These are phyloP conservation scores for Platygyra sinensis DNA, from an alignment of 64 coral and sea anemone species.

Conservation along the genomic window DNA sequence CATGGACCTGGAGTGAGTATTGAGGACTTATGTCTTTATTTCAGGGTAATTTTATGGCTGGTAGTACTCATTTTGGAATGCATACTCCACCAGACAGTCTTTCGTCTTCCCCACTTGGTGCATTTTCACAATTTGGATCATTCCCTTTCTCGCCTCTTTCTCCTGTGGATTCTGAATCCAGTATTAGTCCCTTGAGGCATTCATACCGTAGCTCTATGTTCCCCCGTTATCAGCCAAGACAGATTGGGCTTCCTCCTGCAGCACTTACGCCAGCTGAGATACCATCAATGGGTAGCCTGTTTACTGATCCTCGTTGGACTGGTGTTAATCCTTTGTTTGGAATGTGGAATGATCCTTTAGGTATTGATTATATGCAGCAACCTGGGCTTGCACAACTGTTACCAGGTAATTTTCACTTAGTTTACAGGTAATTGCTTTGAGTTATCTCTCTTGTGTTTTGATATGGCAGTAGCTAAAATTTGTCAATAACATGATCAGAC, in stretches of 20 bases:
- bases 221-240: conserved; percentile 26
- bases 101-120: conserved; percentile 58
- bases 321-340: conserved; percentile 75
- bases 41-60: conserved; percentile 29
- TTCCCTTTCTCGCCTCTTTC: conserved; percentile 62
- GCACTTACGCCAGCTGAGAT: conserved; percentile 12
- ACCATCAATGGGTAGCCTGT: conserved; percentile 50
- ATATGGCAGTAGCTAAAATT: too few species aligned
- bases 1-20: too few species aligned
- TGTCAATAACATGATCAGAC: too few species aligned
- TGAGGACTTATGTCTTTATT: background rate
- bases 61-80: conserved; percentile 41
- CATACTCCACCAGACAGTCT: conserved; percentile 77
- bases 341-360: conserved; percentile 63
- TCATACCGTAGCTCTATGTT: conserved; percentile 46
- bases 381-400: conserved; percentile 54
- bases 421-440: too few species aligned
- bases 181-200: conserved; percentile 51
- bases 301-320: conserved; percentile 88
- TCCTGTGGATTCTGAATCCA: conserved; percentile 59
- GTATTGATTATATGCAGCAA: conserved; percentile 63
- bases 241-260: background rate
- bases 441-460: too few species aligned
- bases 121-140: conserved; percentile 44
- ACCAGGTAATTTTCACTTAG: conserved; percentile 32